Conservation (phyloP, 1,140 invertebrate species). For the Hyphantria cunea region DNA sequence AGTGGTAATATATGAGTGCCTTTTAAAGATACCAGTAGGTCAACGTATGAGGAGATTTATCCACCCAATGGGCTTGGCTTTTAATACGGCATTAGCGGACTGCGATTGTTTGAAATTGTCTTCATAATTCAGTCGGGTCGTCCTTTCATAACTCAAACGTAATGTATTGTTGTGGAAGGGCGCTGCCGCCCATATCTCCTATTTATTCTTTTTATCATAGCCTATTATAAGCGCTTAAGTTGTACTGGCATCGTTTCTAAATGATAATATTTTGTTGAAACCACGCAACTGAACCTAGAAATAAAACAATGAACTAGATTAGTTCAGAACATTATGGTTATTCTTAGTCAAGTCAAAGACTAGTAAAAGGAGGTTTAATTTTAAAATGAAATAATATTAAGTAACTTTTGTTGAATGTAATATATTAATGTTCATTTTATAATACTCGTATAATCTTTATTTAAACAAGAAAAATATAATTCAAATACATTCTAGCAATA, state of each 20-base stretch:
- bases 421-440: too few species aligned
- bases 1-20: slow-evolving; percentile 53
- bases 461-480: too few species aligned
- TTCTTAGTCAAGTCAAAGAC: not conserved
- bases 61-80: slow-evolving; percentile 8
- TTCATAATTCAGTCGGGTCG: slow-evolving; percentile 37
- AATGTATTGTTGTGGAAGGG: slow-evolving; percentile 19
- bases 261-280: not conserved
- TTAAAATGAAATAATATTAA: too few species aligned
- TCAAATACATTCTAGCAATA: too few species aligned
- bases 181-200: slow-evolving; percentile 12
- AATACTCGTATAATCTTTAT: too few species aligned
- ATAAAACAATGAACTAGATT: not conserved
- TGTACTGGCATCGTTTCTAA: not conserved
- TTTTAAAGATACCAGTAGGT: slow-evolving; percentile 42
- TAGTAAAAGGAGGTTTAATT: not conserved
- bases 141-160: slow-evolving; percentile 28
- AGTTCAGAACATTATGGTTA: not conserved
- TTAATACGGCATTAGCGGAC: slow-evolving; percentile 32
- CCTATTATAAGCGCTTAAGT: slow-evolving; percentile 8
- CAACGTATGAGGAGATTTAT: slow-evolving; percentile 27
- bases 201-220: slow-evolving; percentile 27
- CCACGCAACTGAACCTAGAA: too few species aligned
- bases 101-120: slow-evolving; percentile 40
- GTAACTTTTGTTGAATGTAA: too few species aligned